These are phyloP conservation scores for Neogobius melanostomus DNA, from an alignment of 2,113 vertebrate genomes.

Conservation along the genomic window DNA sequence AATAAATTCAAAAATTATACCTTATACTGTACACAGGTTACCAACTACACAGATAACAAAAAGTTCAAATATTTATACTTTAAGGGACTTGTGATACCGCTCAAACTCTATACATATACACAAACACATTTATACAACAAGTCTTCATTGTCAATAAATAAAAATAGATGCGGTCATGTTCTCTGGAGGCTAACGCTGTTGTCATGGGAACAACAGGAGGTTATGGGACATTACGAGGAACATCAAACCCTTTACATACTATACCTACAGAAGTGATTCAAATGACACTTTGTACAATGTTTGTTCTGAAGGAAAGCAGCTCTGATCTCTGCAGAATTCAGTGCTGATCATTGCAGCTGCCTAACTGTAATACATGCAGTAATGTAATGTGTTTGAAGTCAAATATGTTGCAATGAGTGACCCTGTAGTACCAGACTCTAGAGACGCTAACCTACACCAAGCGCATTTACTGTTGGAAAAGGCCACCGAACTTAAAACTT, in stretches of 20 bases:
- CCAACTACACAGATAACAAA: conserved; percentile 83
- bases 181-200: conserved; percentile 77
- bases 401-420: conserved; percentile 1
- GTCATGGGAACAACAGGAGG: conserved; percentile 74
- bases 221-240: conserved; percentile 79
- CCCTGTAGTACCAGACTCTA: conserved; percentile 60
- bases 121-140: conserved; percentile 81
- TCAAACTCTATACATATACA: conserved; percentile 80
- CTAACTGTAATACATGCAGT: conserved; percentile 46
- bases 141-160: conserved; percentile 79
- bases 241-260: conserved; percentile 78
- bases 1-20: conserved; percentile 81
- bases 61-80: conserved; percentile 77
- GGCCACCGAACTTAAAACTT: neutral
- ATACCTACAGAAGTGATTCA: conserved; percentile 67
- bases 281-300: conserved; percentile 79
- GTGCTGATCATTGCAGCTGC: conserved; percentile 76
- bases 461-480: conserved; percentile 11
- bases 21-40: conserved; percentile 82
- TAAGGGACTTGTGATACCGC: conserved; percentile 72
- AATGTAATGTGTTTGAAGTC: conserved; percentile 13
- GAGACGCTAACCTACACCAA: conserved; percentile 8
- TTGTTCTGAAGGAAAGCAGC: conserved; percentile 66
- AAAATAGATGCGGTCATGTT: conserved; percentile 81
- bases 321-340: conserved; percentile 63